A percentile compares a stretch with the other conserved stretches of the same genome.
Evolutionary conservation across 2,797 vertebrate species (phyloP).

Genomic region (Dermochelys coriacea): DNA sequence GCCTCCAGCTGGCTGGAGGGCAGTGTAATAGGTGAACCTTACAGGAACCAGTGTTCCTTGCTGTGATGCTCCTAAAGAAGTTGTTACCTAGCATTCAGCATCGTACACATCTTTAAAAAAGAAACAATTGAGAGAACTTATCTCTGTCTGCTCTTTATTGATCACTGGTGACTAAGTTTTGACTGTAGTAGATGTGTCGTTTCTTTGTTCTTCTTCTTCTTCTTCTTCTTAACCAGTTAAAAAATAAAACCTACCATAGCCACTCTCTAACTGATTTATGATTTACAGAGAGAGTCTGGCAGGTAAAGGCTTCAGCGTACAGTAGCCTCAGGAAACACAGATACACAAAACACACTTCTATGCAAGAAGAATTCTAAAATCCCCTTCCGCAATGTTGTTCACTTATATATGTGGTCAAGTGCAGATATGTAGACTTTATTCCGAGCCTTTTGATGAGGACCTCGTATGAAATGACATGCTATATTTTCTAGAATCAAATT

Average conservation of each 20-base stretch:
- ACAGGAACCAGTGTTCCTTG: constrained; percentile 93
- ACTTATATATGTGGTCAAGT: neutral
- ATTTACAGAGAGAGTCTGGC: constrained; percentile 38
- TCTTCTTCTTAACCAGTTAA: constrained; percentile 36
- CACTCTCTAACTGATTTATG: constrained; percentile 4
- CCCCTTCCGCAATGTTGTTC: neutral
- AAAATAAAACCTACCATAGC: neutral
- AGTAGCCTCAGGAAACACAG: neutral
- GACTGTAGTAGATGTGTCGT: constrained; percentile 70
- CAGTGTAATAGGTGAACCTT: constrained; percentile 95
- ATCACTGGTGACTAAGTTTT: constrained; percentile 85
- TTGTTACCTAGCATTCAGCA: constrained; percentile 80
- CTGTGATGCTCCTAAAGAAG: constrained; percentile 84
- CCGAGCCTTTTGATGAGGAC: neutral
- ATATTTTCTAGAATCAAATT: neutral
- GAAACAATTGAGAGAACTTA: constrained; percentile 80
- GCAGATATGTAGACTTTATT: neutral
- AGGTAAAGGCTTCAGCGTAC: neutral
- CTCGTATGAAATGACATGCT: neutral
- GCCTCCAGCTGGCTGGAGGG: constrained; percentile 98
- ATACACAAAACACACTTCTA: neutral
- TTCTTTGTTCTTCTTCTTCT: constrained; percentile 77
- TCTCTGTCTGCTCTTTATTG: constrained; percentile 83
- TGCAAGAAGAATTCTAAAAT: neutral
- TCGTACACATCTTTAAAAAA: constrained; percentile 88